Evolutionary conservation across 1,140 invertebrate species (phyloP).

Genomic region (Penaeus vannamei): DNA sequence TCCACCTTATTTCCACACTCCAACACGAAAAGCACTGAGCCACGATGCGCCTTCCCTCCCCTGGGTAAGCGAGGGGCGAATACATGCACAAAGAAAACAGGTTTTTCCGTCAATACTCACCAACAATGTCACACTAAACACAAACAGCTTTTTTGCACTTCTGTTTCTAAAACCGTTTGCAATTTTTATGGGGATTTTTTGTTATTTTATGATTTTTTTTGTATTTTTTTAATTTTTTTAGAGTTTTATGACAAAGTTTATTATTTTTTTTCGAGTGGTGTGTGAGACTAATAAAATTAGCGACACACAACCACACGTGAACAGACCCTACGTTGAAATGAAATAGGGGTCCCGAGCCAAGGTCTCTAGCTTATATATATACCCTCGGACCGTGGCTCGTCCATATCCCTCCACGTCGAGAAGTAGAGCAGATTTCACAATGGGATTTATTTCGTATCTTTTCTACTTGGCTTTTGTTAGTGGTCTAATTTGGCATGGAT

Average conservation of each 20-base stretch:
- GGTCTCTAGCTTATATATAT: slow-evolving; percentile 72
- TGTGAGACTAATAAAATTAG: slow-evolving; percentile 80
- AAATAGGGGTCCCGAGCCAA: slow-evolving; percentile 75
- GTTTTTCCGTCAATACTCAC: slow-evolving; percentile 29
- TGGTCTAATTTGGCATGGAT: not conserved
- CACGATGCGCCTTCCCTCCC: too few species aligned
- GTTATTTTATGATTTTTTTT: slow-evolving; percentile 67
- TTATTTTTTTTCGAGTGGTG: slow-evolving; percentile 77
- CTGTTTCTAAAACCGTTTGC: slow-evolving; percentile 66
- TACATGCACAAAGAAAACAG: not conserved
- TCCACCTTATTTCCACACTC: too few species aligned
- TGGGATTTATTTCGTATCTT: not conserved
- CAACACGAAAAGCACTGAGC: too few species aligned
- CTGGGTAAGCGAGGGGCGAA: too few species aligned
- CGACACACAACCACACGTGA: slow-evolving; percentile 77
- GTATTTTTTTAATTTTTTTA: slow-evolving; percentile 76
- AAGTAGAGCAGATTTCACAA: not conserved
- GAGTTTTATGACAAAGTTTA: slow-evolving; percentile 76
- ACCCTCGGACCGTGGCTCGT: slow-evolving; percentile 63
- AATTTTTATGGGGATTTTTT: slow-evolving; percentile 73
- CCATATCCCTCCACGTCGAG: slow-evolving; percentile 8
- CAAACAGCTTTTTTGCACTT: slow-evolving; percentile 45
- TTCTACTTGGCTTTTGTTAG: not conserved
- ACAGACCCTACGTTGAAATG: slow-evolving; percentile 76
- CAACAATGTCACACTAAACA: slow-evolving; percentile 52